These are phyloP conservation scores for Heterodera schachtii DNA, from an alignment of 1,140 invertebrate species.

Conservation along the genomic window DNA sequence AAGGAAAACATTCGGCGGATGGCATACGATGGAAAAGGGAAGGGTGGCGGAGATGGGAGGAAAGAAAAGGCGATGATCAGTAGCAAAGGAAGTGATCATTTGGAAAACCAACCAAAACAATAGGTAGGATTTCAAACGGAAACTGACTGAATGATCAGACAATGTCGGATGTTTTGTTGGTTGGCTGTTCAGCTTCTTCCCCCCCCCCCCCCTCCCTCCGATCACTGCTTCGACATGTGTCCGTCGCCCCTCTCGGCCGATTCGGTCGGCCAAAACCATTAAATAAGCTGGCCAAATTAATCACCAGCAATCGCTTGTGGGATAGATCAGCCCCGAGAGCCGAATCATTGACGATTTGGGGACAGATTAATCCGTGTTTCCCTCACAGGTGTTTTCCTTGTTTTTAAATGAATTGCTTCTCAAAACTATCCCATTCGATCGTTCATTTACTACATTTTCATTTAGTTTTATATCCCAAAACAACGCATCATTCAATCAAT, in stretches of 20 bases:
- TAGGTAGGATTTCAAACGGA: neutral
- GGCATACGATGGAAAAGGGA: neutral
- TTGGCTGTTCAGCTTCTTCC: neutral
- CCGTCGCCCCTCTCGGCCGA: neutral
- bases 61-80: neutral
- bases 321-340: neutral
- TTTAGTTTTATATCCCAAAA: neutral
- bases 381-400: neutral
- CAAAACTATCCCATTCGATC: no score
- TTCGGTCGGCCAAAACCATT: neutral
- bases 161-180: neutral
- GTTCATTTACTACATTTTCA: no score
- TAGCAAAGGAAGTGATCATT: neutral
- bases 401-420: no score
- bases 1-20: constrained; percentile 12
- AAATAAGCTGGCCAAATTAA: neutral
- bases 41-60: neutral
- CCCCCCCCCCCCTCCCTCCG: neutral
- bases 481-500: neutral
- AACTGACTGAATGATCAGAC: neutral
- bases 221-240: neutral
- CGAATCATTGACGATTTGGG: neutral
- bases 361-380: no score
- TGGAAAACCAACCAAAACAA: neutral
- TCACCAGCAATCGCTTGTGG: neutral